These are phyloP conservation scores for Glaucidium brasilianum DNA, from an alignment of 2,113 vertebrate genomes.

Conservation along the genomic window DNA sequence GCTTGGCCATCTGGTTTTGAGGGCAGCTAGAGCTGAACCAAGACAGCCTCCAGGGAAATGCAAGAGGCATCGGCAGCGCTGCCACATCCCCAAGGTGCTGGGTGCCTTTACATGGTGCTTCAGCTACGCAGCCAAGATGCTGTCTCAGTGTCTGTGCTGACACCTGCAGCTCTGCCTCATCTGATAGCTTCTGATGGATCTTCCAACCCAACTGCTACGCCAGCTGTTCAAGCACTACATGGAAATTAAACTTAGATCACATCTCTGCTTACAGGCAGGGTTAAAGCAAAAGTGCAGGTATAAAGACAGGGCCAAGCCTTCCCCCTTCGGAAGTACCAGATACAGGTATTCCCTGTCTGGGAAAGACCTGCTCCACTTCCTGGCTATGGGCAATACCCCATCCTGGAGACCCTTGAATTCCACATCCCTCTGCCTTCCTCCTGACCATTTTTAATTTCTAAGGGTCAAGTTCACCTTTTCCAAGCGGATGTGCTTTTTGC, in stretches of 20 bases:
- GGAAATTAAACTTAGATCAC: background rate
- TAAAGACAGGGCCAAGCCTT: background rate
- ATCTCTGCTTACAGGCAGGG: background rate
- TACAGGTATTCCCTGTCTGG: background rate
- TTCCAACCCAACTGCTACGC: background rate
- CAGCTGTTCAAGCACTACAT: background rate
- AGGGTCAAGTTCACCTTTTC: background rate
- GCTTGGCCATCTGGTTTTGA: background rate
- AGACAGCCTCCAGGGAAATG: background rate
- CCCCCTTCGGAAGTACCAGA: background rate
- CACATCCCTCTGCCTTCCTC: background rate
- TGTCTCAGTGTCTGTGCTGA: background rate
- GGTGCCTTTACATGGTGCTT: background rate
- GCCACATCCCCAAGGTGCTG: background rate
- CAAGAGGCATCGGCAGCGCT: background rate
- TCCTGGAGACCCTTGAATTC: background rate
- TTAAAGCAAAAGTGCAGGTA: background rate
- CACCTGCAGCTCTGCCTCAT: background rate
- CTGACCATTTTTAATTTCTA: background rate
- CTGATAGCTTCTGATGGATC: background rate
- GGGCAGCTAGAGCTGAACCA: background rate
- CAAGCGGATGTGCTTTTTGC: background rate
- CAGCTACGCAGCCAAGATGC: background rate
- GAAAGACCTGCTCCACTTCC: background rate
- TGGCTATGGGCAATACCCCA: accelerated